Conservation (phyloP, 2,888 invertebrate species). For the Lacanobia wlatinum region DNA sequence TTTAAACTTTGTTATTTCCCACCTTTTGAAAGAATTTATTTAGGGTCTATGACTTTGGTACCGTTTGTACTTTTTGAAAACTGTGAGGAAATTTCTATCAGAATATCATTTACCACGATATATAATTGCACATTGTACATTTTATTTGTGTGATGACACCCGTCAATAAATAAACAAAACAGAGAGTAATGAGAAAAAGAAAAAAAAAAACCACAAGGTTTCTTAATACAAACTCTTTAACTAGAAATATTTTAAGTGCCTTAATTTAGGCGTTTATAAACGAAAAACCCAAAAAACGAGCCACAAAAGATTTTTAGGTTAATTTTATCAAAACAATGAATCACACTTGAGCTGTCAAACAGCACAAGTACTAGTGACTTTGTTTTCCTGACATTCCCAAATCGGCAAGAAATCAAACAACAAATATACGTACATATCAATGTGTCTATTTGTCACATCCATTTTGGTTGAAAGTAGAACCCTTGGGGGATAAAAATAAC, state of each 20-base stretch:
- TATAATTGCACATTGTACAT: too few species aligned
- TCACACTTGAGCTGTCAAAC: constrained; percentile 20
- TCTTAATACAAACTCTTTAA: too few species aligned
- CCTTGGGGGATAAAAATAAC: constrained; percentile 51
- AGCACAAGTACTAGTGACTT: constrained; percentile 24
- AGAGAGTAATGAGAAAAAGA: too few species aligned
- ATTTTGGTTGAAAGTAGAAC: constrained; percentile 54
- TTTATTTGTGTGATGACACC: too few species aligned
- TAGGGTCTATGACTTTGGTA: neutral
- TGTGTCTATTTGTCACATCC: constrained; percentile 56
- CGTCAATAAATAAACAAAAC: too few species aligned
- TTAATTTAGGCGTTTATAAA: neutral
- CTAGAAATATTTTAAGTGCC: neutral
- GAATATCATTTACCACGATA: too few species aligned
- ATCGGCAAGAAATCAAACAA: constrained; percentile 50
- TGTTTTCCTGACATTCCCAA: constrained; percentile 41
- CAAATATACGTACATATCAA: constrained; percentile 44
- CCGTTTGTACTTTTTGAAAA: neutral
- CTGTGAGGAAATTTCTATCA: neutral
- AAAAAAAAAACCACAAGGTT: too few species aligned
- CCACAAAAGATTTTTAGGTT: neutral
- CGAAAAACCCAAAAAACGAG: neutral
- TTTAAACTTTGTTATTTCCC: neutral
- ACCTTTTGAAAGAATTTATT: neutral
- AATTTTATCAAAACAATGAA: neutral